Evolutionary conservation across 2,797 vertebrate genomes (phyloP).

Genomic region (Cottoperca gobio): DNA sequence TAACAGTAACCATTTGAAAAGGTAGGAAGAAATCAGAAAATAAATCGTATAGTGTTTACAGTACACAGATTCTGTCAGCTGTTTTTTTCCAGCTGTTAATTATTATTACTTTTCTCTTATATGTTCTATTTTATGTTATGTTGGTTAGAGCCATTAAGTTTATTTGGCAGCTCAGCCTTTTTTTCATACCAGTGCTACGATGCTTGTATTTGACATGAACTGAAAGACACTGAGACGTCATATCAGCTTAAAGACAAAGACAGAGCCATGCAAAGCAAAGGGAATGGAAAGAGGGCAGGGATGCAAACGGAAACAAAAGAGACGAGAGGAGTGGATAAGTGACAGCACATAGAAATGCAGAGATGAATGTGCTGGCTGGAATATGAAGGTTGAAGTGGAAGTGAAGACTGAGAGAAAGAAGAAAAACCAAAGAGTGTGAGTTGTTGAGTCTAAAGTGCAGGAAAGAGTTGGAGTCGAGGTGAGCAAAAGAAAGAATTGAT

Average conservation of each 20-base stretch:
- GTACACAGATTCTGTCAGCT: neutral
- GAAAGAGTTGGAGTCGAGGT: neutral
- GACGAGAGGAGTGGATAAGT: constrained; percentile 8
- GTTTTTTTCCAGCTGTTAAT: neutral
- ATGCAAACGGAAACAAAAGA: constrained; percentile 4
- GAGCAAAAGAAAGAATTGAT: constrained; percentile 43
- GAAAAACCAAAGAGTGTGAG: constrained; percentile 10
- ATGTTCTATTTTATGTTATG: neutral
- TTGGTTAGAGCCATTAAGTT: neutral
- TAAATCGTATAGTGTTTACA: neutral
- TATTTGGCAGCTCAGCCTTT: constrained; percentile 14
- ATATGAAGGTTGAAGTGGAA: constrained; percentile 38
- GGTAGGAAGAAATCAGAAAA: constrained; percentile 22
- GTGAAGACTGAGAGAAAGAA: constrained; percentile 5
- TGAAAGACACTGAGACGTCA: constrained; percentile 17
- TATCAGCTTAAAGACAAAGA: constrained; percentile 45
- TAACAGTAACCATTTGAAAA: constrained; percentile 17
- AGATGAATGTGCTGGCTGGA: constrained; percentile 21
- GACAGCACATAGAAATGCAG: constrained; percentile 12
- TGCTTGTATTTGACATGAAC: constrained; percentile 22
- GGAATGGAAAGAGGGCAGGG: neutral
- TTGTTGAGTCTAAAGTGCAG: neutral
- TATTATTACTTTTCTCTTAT: neutral
- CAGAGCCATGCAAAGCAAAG: constrained; percentile 27
- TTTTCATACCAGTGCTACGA: constrained; percentile 8